phyloP scores from a whole-genome alignment of 2,113 vertebrate genomes.

The Semnornis frantzii region DNA sequence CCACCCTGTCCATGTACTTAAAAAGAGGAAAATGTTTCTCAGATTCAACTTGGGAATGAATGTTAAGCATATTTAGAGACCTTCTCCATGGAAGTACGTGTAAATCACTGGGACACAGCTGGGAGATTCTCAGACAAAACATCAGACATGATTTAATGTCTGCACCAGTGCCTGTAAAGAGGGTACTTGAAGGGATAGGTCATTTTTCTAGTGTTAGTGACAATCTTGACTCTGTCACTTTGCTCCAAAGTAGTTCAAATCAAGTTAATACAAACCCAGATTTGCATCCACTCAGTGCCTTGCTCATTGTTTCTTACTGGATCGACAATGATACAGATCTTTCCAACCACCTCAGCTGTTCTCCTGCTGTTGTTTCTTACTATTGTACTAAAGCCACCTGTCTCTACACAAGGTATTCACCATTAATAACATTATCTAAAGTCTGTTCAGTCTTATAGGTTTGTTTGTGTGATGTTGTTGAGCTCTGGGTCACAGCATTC shows the following conservation, averaged over 20 bases:
- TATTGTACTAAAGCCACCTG: background rate
- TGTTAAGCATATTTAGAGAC: background rate
- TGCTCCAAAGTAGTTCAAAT: background rate
- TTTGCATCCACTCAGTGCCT: fast-evolving
- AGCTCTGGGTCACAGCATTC: background rate
- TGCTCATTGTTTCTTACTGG: background rate
- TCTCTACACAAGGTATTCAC: background rate
- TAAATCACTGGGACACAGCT: background rate
- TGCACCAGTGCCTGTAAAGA: background rate
- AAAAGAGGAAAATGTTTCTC: background rate
- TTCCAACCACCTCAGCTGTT: background rate
- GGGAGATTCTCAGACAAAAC: background rate
- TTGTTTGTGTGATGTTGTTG: background rate
- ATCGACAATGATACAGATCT: background rate
- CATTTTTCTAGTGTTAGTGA: fast-evolving
- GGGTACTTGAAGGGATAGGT: background rate
- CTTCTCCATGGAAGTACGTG: background rate
- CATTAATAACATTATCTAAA: background rate
- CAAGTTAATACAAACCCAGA: background rate
- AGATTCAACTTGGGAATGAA: background rate
- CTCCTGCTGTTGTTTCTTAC: background rate
- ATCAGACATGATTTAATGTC: background rate
- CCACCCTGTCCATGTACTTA: background rate
- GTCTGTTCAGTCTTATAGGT: background rate
- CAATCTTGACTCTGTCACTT: background rate